A percentile compares a stretch with the other conserved stretches of the same genome.
These are phyloP conservation scores for Lampropteryx suffumata DNA, from an alignment of 2,888 invertebrate genomes.

Conservation along the genomic window DNA sequence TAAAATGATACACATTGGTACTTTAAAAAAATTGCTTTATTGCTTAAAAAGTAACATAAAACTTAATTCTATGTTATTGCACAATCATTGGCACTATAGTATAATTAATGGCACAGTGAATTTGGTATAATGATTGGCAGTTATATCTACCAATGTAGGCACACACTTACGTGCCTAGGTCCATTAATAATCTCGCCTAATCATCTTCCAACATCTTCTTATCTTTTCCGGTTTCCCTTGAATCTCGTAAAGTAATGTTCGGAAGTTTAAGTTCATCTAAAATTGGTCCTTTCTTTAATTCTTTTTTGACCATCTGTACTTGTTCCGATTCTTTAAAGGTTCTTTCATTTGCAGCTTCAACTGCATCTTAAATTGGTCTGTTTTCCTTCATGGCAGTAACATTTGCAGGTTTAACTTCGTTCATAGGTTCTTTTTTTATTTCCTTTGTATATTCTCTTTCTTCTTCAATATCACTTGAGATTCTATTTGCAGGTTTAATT, in stretches of 20 bases:
- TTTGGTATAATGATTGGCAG: conserved; percentile 15
- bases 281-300: conserved; percentile 17
- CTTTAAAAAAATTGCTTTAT: conserved; percentile 29
- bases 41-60: conserved; percentile 34
- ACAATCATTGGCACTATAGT: conserved; percentile 36
- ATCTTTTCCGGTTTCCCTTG: conserved; percentile 19
- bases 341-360: conserved; percentile 2
- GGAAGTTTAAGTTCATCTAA: conserved; percentile 28
- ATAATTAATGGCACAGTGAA: conserved; percentile 34
- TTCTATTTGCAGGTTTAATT: not conserved
- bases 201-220: conserved; percentile 27
- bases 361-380: no score
- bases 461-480: not conserved
- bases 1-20: conserved; percentile 28
- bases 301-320: conserved; percentile 26
- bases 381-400: no score
- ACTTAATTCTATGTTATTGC: conserved; percentile 33
- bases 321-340: conserved; percentile 10
- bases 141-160: conserved; percentile 24
- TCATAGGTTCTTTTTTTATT: conserved; percentile 31
- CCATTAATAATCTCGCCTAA: conserved; percentile 26
- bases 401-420: conserved; percentile 34
- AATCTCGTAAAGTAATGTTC: conserved; percentile 26
- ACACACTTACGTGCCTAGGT: conserved; percentile 24
- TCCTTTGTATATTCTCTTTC: conserved; percentile 15